phyloP scores from a whole-genome alignment of 53 echinoderm and acorn worm genomes.

The Echinarachnius parma region DNA sequence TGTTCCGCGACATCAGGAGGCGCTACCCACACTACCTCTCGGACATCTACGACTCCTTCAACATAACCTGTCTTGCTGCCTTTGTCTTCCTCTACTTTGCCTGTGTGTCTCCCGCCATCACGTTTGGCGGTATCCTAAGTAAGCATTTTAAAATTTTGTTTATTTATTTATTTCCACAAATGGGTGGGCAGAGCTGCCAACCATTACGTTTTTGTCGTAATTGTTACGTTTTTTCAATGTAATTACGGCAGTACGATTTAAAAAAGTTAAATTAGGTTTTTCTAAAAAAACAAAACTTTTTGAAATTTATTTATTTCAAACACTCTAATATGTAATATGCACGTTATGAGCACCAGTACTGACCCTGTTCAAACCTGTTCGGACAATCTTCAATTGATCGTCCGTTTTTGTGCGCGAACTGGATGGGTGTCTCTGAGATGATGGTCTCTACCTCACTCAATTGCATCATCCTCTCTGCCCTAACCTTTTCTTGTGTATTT shows the following conservation, averaged over 20 bases:
- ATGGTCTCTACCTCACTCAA: conserved; percentile 87
- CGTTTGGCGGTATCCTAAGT: conserved; percentile 38
- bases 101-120: conserved; percentile 38
- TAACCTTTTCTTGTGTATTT: too few species aligned
- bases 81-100: conserved; percentile 51
- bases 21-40: conserved; percentile 44
- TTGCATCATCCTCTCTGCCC: conserved; percentile 93
- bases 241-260: too few species aligned
- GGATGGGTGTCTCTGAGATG: conserved; percentile 96
- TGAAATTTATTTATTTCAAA: too few species aligned
- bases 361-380: too few species aligned
- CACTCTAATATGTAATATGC: too few species aligned
- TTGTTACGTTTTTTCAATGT: too few species aligned
- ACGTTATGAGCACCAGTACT: too few species aligned
- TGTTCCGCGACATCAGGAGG: conserved; percentile 18
- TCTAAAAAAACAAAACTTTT: too few species aligned
- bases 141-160: conserved; percentile 1
- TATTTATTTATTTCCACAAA: background rate
- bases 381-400: too few species aligned
- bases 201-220: too few species aligned
- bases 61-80: conserved; percentile 42
- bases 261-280: background rate
- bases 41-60: conserved; percentile 34
- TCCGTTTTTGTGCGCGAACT: too few species aligned
- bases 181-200: too few species aligned